Evolutionary conservation across 2,888 invertebrate species (phyloP), one percentile per base, ranked within the genome.

Genomic region (Macrophya annulata): DNA sequence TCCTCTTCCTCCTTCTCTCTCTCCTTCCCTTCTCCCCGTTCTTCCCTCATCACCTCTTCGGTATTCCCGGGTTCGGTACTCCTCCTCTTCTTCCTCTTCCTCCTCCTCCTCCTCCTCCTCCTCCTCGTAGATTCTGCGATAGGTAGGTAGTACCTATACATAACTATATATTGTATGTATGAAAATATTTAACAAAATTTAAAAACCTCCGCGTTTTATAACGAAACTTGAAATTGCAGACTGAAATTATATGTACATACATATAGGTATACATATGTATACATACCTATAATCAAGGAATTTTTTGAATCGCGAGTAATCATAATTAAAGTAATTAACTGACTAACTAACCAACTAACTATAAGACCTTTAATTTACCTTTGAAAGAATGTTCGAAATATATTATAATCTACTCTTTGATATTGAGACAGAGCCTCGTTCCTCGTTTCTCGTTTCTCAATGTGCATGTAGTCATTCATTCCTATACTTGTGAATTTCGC

Each of bases 391-490:
- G 8, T 31, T 31, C 31, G n/a, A 55, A n/a, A n/a, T 55, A 55
- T 17, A 8, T 55, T 55, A 55, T n/a, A 55, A 55, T 55, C n/a
- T 8, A 48, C 55, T 55, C 55, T 55, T 55, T 55, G 55, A 55
- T 55, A 55, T 55, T 17, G 9, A 51, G 51, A 51, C 51, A 17
- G 51, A 17, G 15, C 15, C 4, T 62, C 9, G 21, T 25, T 62
- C 12, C 31, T 51, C 72, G 17, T 37, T n/a, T 37, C 72, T 45
- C 74, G 55, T 82, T 83, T 86, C 68, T 17, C 37, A 17, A 25
- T 25, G 25, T 25, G 21, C 8, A 62, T 4, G 85, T 86, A 85
- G 77, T 86, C 82, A 68, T 86, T 76, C 48, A 85, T 79, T 25
- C 62, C 21, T 79, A 31, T 65, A 55, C 85, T 31, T 31, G 31